Evolutionary conservation across 2,113 vertebrate species (phyloP), one percentile per base, ranked within the genome.

Genomic region (Chaetodon auriga): DNA sequence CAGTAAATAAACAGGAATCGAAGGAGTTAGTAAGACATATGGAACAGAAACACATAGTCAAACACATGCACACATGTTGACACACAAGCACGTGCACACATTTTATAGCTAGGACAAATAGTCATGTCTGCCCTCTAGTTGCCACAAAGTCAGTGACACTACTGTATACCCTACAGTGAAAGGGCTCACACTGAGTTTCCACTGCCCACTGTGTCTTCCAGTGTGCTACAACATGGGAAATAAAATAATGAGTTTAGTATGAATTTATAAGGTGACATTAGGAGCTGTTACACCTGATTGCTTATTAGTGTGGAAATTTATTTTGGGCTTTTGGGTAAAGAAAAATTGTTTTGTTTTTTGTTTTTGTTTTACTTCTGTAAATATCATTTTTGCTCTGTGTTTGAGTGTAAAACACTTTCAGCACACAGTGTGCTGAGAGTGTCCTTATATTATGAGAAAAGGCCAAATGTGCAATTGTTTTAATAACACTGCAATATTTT

Each of bases 121-220:
- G 87, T 79, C 93, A 91, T 90, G 94, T 84, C 91, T 95, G 94
- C 94, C 93, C 92, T 93, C 92, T 94, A 93, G 95, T 95, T 95
- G 93, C 84, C 92, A 88, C 57, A 55, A 78, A 80, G 84, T 86
- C 81, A 86, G 62, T 85, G 70, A 86, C 87, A 89, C 43, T 48
- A 51, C 48, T 45, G 62, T 57, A 73, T 38, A 30, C 15, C 43
- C 66, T 66, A 49, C 60, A 71, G 49, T 60, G 46, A 75, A 36
- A 43, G n/a, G 53, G n/a, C 68, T 58, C 35, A 82, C 13, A 55
- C 25, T 35, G 19, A 61, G 30, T 13, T 41, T 19, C n/a, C n/a
- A n/a, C 30, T 83, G 38, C 19, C n/a, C 16, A 38, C 15, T 63
- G 69, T 13, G 19, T 45, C 38, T 19, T 4, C 16, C 41, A 21